Base-by-base conservation (phyloP, 53 echinoderm and acorn worm genomes). In the Glandiceps talaboti region DNA sequence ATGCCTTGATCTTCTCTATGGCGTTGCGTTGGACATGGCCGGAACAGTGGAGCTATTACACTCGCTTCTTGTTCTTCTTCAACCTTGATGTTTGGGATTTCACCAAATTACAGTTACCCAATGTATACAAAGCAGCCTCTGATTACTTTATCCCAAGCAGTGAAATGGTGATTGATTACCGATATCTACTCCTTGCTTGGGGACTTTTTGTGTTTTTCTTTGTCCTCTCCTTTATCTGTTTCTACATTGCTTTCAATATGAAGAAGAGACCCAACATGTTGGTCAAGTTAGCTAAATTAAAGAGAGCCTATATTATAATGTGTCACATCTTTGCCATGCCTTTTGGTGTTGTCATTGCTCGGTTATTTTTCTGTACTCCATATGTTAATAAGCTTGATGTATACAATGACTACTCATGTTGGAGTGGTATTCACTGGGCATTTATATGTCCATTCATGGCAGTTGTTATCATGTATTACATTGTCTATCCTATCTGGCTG, bases 11-110 rank as follows among this genome's bases (percentile, higher is more conserved):
- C n/a, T 75, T 92, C 81, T 85, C 99, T n/a, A 84, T 91, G 28
- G 87, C 99, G 0, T 14, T 97, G 30, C 89, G 99, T 1, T 93
- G 99, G 93, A 91, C 99, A 0, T 96, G 99, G 99, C 99, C 99
- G 0, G 87, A 87, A 74, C 81, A 85, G 30, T 97, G 99, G 99
- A 73, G 92, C 73, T 83, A 87, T 64, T n/a, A 78, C 76, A 89
- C 89, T 29, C 79, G 93, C 0, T 97, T 89, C 74, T 72, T 87
- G n/a, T 85, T 97, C 81, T 85, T 92, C 76, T 83, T 85, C 74
- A 97, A 97, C 76, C 77, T 93, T 20, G 99, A 97, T 75, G 77
- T 97, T 30, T 97, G 99, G 99, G 99, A 97, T 33, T 89, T 97
- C 76, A 28, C 90, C 28, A 97, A 97, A 86, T 77, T 97, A 80